Base-by-base conservation (phyloP, 2,113 vertebrate genomes). In the Aspiorhynchus laticeps region DNA sequence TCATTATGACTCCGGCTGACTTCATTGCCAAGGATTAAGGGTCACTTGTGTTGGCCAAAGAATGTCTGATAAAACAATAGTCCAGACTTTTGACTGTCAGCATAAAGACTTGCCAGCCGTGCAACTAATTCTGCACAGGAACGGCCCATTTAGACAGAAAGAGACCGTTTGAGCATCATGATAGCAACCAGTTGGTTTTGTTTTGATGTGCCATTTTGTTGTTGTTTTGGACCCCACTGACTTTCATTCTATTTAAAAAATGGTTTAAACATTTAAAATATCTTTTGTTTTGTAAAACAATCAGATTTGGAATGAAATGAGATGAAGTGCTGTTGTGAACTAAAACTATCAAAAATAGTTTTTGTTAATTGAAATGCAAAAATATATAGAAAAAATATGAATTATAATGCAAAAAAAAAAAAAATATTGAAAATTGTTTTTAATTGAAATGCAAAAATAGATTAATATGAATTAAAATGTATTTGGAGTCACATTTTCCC, bases 1-100 rank as follows among this genome's bases (percentile, higher is more conserved):
- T 89, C 87, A 90, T 90, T 87, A 73, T 77, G 31, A 77, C 87
- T 87, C 51, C 15, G 46, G 36, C 61, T 80, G 80, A 77, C 82
- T 79, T 87, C 87, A 88, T 88, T 83, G 33, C 53, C 41, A 76
- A 38, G 43, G 86, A 89, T 53, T 80, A 88, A 61, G 85, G 78
- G 63, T 69, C 51, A 86, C 61, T 85, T 6, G 6, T 59, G 51
- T 79, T 79, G 31, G 48, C 15, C 19, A 78, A 56, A 56, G 21
- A 80, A 41, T 21, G 19, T 61, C 33, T 80, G 53, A 81, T 46
- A 65, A 41, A n/a, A 61, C 75, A 31, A 53, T 26, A 80, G 33
- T 67, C 15, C 56, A 65, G 59, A 46, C 33, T 38, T 73, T 38
- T 38, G 33, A 38, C 59, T 65, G 21, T 43, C 21, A 74, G 71